Base-by-base conservation (phyloP, 2,888 invertebrate genomes). In the Caprella mutica region DNA sequence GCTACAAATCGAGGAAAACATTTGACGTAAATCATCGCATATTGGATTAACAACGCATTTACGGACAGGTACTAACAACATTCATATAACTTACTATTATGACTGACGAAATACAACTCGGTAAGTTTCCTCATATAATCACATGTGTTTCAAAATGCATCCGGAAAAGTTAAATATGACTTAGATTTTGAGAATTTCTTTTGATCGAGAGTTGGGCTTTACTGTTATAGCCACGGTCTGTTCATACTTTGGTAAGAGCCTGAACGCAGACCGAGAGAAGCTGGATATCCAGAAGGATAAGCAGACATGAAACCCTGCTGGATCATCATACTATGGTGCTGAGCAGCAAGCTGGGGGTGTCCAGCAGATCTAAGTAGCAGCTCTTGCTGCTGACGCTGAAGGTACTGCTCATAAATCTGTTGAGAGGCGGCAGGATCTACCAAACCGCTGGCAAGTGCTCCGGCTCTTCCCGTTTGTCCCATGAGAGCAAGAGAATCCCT, bases 351-450 rank as follows among this genome's bases (percentile, higher is more conserved):
- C 69, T 81, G 80, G 66, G 81, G 80, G 1, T 77, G 76, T 26
- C 61, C 62, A 39, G 64, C 56, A 8, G 60, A 55, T 19, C 62
- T 56, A 29, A 66, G 38, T 9, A 66, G 24, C 19, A 81, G 71
- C 67, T 80, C 80, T 65, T 81, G 80, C 26, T 63, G 56, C 43
- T 63, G 78, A 14, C 78, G 73, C 54, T 81, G 80, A 64, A 85
- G 70, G 72, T 84, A 84, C 70, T 84, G 84, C 69, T 84, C 84
- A 70, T 85, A 85, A 24, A 84, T 71, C 24, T 55, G 63, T 23
- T 54, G 62, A 59, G 54, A 57, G 61, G 81, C 80, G 53, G 80
- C 65, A 38, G 52, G 66, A 77, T 63, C 63, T 23, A 63, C 59
- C 19, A 60, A 43, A 42, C 59, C 55, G 26, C 55, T 43, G 12